Conservation (phyloP, 1,140 invertebrate genomes). For the Bicyclus anynana region DNA sequence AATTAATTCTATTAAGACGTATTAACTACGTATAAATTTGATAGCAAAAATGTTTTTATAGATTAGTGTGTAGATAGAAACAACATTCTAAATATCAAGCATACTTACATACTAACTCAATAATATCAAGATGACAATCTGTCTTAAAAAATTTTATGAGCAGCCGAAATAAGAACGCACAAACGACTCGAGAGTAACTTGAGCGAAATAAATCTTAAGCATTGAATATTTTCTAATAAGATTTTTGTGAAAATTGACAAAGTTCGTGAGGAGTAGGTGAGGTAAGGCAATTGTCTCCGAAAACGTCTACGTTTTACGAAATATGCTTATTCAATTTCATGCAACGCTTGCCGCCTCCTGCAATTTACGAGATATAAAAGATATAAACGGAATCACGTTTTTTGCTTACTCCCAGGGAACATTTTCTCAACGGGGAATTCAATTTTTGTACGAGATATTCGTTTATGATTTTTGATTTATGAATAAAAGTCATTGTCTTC, state of each 20-base stretch:
- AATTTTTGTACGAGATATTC: constrained; percentile 68
- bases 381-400: constrained; percentile 76
- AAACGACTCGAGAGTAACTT: constrained; percentile 6
- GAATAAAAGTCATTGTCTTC: constrained; percentile 1
- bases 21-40: no score
- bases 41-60: no score
- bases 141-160: constrained; percentile 11
- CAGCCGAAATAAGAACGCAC: constrained; percentile 6
- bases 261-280: constrained; percentile 75
- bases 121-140: no score
- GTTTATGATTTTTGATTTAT: constrained; percentile 61
- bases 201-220: constrained; percentile 45
- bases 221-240: constrained; percentile 66
- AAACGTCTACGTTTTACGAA: constrained; percentile 76
- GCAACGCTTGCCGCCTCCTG: constrained; percentile 76
- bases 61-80: no score
- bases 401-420: constrained; percentile 74
- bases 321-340: constrained; percentile 78
- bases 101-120: no score
- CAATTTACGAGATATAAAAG: constrained; percentile 77
- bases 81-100: not conserved
- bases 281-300: constrained; percentile 76
- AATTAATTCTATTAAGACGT: no score
- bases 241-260: constrained; percentile 73
- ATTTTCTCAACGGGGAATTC: constrained; percentile 72